A percentile compares a stretch with the other conserved stretches of the same genome.
These are phyloP conservation scores for Rana temporaria DNA, from an alignment of 2,113 vertebrate genomes.

Conservation along the genomic window DNA sequence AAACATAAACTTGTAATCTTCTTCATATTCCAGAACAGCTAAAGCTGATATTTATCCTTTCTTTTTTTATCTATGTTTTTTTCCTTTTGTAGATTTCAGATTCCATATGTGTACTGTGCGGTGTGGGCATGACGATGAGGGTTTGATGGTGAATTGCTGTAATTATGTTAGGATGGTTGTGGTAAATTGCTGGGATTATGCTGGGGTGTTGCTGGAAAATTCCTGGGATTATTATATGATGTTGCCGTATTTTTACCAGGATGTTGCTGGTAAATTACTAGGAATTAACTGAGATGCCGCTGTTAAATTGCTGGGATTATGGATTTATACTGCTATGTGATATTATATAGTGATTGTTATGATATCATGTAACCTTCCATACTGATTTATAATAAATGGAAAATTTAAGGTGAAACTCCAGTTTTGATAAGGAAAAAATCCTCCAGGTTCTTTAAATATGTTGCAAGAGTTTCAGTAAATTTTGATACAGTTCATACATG, in stretches of 20 bases:
- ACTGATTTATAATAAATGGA: too few species aligned
- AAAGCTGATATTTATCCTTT: too few species aligned
- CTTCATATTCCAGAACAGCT: too few species aligned
- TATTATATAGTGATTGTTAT: conserved; percentile 12
- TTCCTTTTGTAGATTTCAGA: too few species aligned
- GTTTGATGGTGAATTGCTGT: conserved; percentile 37
- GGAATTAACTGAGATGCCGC: conserved; percentile 32
- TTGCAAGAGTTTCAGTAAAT: too few species aligned
- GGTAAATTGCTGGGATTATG: conserved; percentile 38
- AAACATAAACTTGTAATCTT: too few species aligned
- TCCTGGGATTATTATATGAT: conserved; percentile 35
- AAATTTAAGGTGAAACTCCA: too few species aligned
- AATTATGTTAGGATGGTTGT: conserved; percentile 16
- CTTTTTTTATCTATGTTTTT: too few species aligned
- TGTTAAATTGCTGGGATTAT: conserved; percentile 42
- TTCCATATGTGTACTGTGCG: background rate
- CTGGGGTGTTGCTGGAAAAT: conserved; percentile 29
- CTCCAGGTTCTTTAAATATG: too few species aligned
- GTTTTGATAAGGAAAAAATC: too few species aligned
- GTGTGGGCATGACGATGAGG: conserved; percentile 12
- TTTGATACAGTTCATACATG: too few species aligned
- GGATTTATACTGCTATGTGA: conserved; percentile 8
- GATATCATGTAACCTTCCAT: background rate
- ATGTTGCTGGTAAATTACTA: conserved; percentile 38
- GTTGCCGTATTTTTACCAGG: conserved; percentile 16